Evolutionary conservation across 2,797 vertebrate genomes (phyloP), one percentile per base, ranked within the genome.

Genomic region (Adelosebastes latens): DNA sequence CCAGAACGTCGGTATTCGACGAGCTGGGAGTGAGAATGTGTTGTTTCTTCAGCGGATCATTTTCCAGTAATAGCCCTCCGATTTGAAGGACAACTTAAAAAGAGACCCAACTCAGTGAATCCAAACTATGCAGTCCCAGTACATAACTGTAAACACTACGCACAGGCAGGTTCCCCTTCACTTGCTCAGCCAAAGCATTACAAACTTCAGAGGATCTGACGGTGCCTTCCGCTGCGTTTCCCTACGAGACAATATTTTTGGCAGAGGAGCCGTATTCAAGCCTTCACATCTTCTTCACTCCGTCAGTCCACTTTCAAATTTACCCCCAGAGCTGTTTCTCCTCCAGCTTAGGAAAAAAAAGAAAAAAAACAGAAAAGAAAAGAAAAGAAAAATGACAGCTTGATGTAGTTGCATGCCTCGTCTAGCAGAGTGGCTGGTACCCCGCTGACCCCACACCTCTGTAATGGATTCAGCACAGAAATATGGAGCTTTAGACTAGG

Each of bases 391-490:
- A 77, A 75, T 75, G 80, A 80, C 10, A 42, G 77, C 81, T 65
- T 84, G 82, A 87, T 90, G 79, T 71, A 81, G 82, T 64, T 75
- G 78, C 55, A 65, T 58, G 76, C 76, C 72, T 84, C 11, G 52
- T 77, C 81, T 85, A 63, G 65, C 70, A 56, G 75, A 91, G 81
- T 81, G 81, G 80, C 75, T 75, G 3, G 80, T 79, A 77, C 75
- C 77, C 68, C 10, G 24, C 84, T 89, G 86, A 89, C 82, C 90
- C 78, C 82, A 62, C 75, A 80, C 86, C 85, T 89, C 32, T 49
- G 8, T 89, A 91, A 92, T 92, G 82, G 87, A 88, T 86, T 89
- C 75, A 34, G 69, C 65, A 66, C 71, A 74, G 69, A 79, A 89
- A 83, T 77, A 87, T 84, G 81, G 77, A 85, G 73, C 80, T 67